Conservation (phyloP, 1,140 invertebrate species). For the Babylonia areolata region DNA sequence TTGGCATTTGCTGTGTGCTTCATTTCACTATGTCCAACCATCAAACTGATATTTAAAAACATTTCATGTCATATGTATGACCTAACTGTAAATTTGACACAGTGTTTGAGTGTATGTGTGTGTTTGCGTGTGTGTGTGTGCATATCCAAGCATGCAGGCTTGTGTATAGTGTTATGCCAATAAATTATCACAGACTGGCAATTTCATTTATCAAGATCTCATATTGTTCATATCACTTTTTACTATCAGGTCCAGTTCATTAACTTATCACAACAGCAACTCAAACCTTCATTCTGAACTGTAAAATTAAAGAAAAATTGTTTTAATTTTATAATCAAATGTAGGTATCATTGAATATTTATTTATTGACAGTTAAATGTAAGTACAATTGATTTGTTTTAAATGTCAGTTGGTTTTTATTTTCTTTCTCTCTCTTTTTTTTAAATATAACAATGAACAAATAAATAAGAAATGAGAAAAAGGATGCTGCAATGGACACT, state of each 20-base stretch:
- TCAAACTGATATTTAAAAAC: neutral
- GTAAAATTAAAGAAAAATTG: neutral
- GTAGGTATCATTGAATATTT: too few relatives aligned
- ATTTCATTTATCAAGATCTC: neutral
- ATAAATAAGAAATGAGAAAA: too few relatives aligned
- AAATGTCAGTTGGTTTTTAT: too few relatives aligned
- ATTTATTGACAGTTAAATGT: too few relatives aligned
- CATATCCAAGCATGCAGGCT: neutral
- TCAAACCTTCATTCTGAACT: neutral
- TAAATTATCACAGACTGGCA: neutral
- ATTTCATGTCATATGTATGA: neutral
- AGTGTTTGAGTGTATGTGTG: conserved; percentile 13
- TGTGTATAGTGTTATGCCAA: too few relatives aligned
- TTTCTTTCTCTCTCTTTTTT: too few relatives aligned
- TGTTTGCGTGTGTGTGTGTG: neutral
- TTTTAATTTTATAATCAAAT: neutral
- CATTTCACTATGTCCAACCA: neutral
- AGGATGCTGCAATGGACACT: too few relatives aligned
- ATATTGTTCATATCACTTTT: neutral
- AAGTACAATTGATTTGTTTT: too few relatives aligned
- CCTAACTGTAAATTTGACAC: conserved; percentile 9
- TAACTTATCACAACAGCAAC: too few relatives aligned
- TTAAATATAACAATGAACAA: too few relatives aligned
- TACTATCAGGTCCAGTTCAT: too few relatives aligned
- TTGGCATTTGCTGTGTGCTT: neutral